Conservation (phyloP, 2,888 invertebrate species). For the Dicyrtomina minuta region DNA sequence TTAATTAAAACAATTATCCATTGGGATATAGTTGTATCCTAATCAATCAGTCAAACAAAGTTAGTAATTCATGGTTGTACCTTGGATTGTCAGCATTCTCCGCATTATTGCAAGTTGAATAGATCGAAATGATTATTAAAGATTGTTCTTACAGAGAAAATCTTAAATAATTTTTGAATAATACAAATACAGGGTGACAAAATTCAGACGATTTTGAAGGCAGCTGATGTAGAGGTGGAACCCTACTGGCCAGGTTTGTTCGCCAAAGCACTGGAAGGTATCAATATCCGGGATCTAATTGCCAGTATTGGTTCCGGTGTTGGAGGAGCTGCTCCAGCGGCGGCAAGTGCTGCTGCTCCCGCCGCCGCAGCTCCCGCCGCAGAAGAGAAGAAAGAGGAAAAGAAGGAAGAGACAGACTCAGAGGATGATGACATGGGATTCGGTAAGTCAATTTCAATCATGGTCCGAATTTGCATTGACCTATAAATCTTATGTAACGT, state of each 20-base stretch:
- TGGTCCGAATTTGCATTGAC: too few relatives aligned
- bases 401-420: conserved; percentile 75
- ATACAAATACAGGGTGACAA: conserved; percentile 94
- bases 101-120: too few relatives aligned
- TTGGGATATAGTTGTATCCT: too few relatives aligned
- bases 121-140: too few relatives aligned
- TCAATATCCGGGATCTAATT: conserved; percentile 89
- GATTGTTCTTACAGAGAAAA: too few relatives aligned
- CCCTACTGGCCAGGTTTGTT: conserved; percentile 99
- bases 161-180: too few relatives aligned
- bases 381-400: conserved; percentile 65
- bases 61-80: too few relatives aligned
- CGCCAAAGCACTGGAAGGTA: conserved; percentile 92
- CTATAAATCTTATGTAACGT: too few relatives aligned
- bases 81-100: too few relatives aligned
- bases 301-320: conserved; percentile 90
- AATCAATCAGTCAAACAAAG: too few relatives aligned
- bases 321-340: conserved; percentile 73
- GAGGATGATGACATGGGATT: conserved; percentile 93
- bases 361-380: conserved; percentile 60
- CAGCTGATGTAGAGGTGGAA: conserved; percentile 93
- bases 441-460: conserved; percentile 56
- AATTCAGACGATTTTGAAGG: conserved; percentile 93
- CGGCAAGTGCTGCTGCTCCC: conserved; percentile 54
- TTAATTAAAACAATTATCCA: background rate